A percentile compares a stretch with the other conserved stretches of the same genome.
phyloP scores from a whole-genome alignment of 1,140 invertebrate species.

The Monochamus saltuarius region DNA sequence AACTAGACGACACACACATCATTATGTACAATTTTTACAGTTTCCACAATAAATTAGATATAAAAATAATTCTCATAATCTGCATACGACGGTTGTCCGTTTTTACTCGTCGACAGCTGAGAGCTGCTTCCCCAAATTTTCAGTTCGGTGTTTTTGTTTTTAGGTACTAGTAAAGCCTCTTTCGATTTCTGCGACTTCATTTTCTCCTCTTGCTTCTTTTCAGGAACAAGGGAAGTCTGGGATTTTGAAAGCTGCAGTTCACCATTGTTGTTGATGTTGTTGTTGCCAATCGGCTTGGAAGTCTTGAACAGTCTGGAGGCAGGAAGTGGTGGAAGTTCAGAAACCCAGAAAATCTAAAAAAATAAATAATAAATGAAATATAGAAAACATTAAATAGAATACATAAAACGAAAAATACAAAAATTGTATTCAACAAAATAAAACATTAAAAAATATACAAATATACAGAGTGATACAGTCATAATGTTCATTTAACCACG shows the following conservation, averaged over 20 bases:
- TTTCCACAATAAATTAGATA: conserved; percentile 50
- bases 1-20: conserved; percentile 33
- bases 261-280: conserved; percentile 18
- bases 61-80: conserved; percentile 66
- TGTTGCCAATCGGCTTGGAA: conserved; percentile 13
- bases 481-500: too few species aligned
- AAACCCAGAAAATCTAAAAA: conserved; percentile 48
- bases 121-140: conserved; percentile 50
- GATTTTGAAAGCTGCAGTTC: conserved; percentile 39
- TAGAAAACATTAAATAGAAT: too few species aligned
- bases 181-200: conserved; percentile 42
- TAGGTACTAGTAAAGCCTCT: conserved; percentile 24
- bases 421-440: too few species aligned
- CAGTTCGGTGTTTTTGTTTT: conserved; percentile 38
- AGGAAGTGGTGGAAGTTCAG: conserved; percentile 39
- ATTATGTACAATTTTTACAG: conserved; percentile 24
- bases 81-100: conserved; percentile 52
- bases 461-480: too few species aligned
- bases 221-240: conserved; percentile 32
- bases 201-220: conserved; percentile 34
- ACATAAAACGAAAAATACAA: too few species aligned
- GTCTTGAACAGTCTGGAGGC: conserved; percentile 33
- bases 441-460: too few species aligned
- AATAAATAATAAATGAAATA: conserved; percentile 8
- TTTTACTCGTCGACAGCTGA: conserved; percentile 49